These are phyloP conservation scores for Morone saxatilis DNA, from an alignment of 2,113 vertebrate genomes.

Conservation along the genomic window DNA sequence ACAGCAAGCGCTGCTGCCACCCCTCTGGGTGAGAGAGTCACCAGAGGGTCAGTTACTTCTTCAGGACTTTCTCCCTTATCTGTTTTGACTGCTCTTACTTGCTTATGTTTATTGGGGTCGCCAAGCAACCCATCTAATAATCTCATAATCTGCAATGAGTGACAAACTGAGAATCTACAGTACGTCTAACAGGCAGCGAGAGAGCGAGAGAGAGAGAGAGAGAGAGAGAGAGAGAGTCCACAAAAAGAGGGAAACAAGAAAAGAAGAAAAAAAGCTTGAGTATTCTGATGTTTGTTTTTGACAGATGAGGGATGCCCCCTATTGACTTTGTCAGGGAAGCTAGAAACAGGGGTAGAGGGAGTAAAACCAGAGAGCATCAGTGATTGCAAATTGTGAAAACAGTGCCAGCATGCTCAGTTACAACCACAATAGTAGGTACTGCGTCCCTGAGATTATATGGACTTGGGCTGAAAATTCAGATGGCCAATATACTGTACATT, in stretches of 20 bases:
- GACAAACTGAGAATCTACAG: slow-evolving; percentile 48
- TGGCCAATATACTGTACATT: slow-evolving; percentile 86
- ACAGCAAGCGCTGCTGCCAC: slow-evolving; percentile 85
- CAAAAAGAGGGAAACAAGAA: slow-evolving; percentile 80
- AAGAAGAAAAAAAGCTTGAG: slow-evolving; percentile 89
- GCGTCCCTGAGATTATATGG: slow-evolving; percentile 86
- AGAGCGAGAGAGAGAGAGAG: slow-evolving; percentile 68
- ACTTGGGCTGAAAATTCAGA: slow-evolving; percentile 89
- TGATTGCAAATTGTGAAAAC: slow-evolving; percentile 93
- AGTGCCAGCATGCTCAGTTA: slow-evolving; percentile 84
- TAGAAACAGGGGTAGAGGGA: slow-evolving; percentile 82
- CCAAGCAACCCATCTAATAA: slow-evolving; percentile 42
- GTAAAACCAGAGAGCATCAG: slow-evolving; percentile 86
- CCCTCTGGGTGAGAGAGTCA: slow-evolving; percentile 89
- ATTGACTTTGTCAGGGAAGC: slow-evolving; percentile 96
- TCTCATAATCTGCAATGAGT: slow-evolving; percentile 51
- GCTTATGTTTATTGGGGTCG: slow-evolving; percentile 52
- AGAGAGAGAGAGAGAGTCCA: slow-evolving; percentile 72
- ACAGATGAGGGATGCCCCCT: slow-evolving; percentile 99
- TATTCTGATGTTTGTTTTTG: slow-evolving; percentile 98
- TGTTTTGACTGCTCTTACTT: slow-evolving; percentile 59
- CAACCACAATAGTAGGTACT: slow-evolving; percentile 90
- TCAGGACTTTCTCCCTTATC: slow-evolving; percentile 68
- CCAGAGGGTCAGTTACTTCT: slow-evolving; percentile 84
- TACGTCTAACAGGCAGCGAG: slow-evolving; percentile 85